Base-by-base conservation (phyloP, 2,797 vertebrate species). In the Pantherophis alleghaniensis region DNA sequence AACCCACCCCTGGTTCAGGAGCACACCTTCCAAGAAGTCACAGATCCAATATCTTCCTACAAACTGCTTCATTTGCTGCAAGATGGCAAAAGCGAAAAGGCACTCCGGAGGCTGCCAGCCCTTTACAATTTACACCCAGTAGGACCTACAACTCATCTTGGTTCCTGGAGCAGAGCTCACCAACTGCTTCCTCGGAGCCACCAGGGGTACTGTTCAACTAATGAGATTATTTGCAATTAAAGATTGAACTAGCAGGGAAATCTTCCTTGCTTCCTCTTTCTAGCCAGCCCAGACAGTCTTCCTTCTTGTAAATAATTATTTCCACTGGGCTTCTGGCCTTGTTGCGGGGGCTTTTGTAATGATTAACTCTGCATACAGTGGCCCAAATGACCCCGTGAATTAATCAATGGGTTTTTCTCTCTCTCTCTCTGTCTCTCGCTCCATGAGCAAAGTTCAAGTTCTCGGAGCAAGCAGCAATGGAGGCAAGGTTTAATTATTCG, bases 151-250 rank as follows among this genome's bases (percentile, higher is more conserved):
- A 90, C 86, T 74, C 22, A 37, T 93, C 37, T 91, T 88, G 47
- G 24, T 56, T 90, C 13, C 92, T 88, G 4, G 59, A 92, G 95
- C 90, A 94, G 92, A 92, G 95, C 90, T 94, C 92, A 92, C 94
- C 91, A 2, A 9, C 4, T 12, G 92, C 91, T 86, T 95, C 90
- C 69, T 94, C 83, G 93, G 86, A 53, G 94, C 74, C 88, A 88
- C 37, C 89, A 91, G 89, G 94, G 94, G 94, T 95, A 86, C 91
- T 51, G 22, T 12, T 7, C 86, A 92, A 95, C 95, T 97, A 97
- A 97, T 95, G 97, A 96, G 95, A 96, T 96, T 89, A 91, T 91
- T 95, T 79, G 92, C 96, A 95, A 95, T 97, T 96, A 97, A 95
- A 96, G 95, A 90, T 93, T 94, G 96, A 97, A 96, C 91, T 91